A percentile compares a stretch with the other conserved stretches of the same genome.
Evolutionary conservation across 1,140 invertebrate genomes (phyloP).

Genomic region (Oedothorax gibbosus): DNA sequence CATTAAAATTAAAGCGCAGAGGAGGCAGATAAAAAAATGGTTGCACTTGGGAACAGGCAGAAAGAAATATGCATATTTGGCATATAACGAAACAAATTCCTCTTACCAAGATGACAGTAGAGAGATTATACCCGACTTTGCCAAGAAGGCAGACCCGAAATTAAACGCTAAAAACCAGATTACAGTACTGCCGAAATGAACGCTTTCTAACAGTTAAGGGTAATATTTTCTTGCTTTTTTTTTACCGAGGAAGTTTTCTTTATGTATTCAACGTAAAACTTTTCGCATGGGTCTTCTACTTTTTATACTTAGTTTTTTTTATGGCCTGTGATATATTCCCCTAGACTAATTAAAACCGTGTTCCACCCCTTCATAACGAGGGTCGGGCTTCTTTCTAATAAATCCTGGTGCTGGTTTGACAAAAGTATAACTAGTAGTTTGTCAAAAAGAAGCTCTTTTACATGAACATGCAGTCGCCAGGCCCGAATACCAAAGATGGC

Average conservation of each 20-base stretch:
- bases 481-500: too few species aligned
- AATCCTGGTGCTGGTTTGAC: not conserved
- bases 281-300: not conserved
- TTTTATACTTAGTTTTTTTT: slow-evolving; percentile 15
- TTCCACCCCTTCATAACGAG: slow-evolving; percentile 48
- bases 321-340: slow-evolving; percentile 46
- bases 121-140: slow-evolving; percentile 37
- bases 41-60: slow-evolving; percentile 10
- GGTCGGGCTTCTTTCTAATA: slow-evolving; percentile 14
- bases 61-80: slow-evolving; percentile 53
- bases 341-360: slow-evolving; percentile 56
- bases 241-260: too few species aligned
- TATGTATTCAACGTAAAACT: too few species aligned
- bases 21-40: not conserved
- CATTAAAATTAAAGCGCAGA: slow-evolving; percentile 54
- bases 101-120: slow-evolving; percentile 32
- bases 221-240: not conserved
- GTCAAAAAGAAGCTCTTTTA: too few species aligned
- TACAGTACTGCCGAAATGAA: slow-evolving; percentile 40
- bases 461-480: too few species aligned
- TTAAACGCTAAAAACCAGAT: slow-evolving; percentile 60
- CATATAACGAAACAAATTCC: slow-evolving; percentile 55
- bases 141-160: slow-evolving; percentile 35
- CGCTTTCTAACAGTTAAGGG: slow-evolving; percentile 21
- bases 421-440: too few species aligned